These are phyloP conservation scores for Quadroppia sp. DNA, from an alignment of 2,888 invertebrate genomes.

Conservation along the genomic window DNA sequence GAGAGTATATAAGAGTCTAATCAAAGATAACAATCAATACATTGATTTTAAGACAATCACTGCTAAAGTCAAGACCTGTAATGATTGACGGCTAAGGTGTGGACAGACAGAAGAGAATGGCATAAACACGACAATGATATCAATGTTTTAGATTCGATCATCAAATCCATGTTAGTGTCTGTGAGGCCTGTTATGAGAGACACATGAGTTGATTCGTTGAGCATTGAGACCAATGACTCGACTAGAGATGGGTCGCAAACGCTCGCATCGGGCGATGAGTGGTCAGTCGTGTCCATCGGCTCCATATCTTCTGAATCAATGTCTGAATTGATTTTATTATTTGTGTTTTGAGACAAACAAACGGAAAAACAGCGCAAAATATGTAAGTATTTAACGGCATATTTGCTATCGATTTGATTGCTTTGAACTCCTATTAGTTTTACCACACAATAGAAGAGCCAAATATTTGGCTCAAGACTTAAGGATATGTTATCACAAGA, in stretches of 20 bases:
- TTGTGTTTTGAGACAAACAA: slow-evolving; percentile 5
- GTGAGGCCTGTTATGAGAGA: slow-evolving; percentile 59
- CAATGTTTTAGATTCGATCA: slow-evolving; percentile 57
- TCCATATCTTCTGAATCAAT: slow-evolving; percentile 39
- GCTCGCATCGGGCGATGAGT: slow-evolving; percentile 24
- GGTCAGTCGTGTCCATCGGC: slow-evolving; percentile 20
- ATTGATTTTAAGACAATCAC: not conserved
- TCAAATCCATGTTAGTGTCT: slow-evolving; percentile 46
- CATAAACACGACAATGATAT: slow-evolving; percentile 71
- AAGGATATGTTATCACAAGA: slow-evolving; percentile 8
- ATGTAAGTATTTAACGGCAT: slow-evolving; percentile 32
- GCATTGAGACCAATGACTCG: slow-evolving; percentile 61
- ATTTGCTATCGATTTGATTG: not conserved
- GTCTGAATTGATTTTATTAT: slow-evolving; percentile 22
- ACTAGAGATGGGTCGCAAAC: slow-evolving; percentile 43
- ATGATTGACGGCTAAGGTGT: slow-evolving; percentile 75
- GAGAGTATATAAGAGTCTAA: slow-evolving; percentile 69
- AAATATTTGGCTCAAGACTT: slow-evolving; percentile 7
- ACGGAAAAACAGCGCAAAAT: slow-evolving; percentile 10
- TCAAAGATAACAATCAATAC: slow-evolving; percentile 11
- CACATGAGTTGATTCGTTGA: slow-evolving; percentile 64
- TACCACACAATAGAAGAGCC: slow-evolving; percentile 38
- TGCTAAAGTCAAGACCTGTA: slow-evolving; percentile 54
- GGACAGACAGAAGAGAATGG: slow-evolving; percentile 74
- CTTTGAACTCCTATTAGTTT: slow-evolving; percentile 31